phyloP scores from a whole-genome alignment of 2,797 vertebrate genomes.

The Premnoplex brunnescens region DNA sequence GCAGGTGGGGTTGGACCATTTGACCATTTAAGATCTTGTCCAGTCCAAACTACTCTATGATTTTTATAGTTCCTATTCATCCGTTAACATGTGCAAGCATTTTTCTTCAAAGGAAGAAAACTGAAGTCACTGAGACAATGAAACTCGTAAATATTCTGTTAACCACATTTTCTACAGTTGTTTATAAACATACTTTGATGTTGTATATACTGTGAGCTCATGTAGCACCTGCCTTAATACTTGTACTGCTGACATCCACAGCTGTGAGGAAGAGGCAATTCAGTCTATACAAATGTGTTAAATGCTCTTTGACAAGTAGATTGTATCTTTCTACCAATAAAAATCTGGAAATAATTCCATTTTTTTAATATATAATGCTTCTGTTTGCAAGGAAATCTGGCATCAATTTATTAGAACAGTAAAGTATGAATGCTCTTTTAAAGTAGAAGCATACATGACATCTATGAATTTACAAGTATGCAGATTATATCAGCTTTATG shows the following conservation, averaged over 20 bases:
- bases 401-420: not conserved
- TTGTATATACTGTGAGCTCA: not conserved
- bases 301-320: not conserved
- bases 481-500: not conserved
- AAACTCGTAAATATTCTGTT: not conserved
- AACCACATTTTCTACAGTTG: not conserved
- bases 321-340: not conserved
- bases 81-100: not conserved
- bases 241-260: not conserved
- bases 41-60: not conserved
- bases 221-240: not conserved
- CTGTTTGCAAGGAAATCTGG: not conserved
- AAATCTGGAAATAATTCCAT: not conserved
- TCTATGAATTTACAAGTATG: not conserved
- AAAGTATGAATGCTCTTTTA: not conserved
- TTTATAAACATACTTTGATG: not conserved
- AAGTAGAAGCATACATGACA: not conserved
- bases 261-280: not conserved
- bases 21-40: not conserved
- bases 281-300: not conserved
- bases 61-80: not conserved
- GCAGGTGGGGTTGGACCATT: not conserved
- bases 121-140: not conserved
- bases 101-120: not conserved
- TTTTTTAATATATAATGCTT: not conserved